Percentiles rank a stretch among this genome's conserved stretches.
These are phyloP conservation scores for Aphelocoma californica DNA, from an alignment of 2,797 vertebrate genomes.

Conservation along the genomic window DNA sequence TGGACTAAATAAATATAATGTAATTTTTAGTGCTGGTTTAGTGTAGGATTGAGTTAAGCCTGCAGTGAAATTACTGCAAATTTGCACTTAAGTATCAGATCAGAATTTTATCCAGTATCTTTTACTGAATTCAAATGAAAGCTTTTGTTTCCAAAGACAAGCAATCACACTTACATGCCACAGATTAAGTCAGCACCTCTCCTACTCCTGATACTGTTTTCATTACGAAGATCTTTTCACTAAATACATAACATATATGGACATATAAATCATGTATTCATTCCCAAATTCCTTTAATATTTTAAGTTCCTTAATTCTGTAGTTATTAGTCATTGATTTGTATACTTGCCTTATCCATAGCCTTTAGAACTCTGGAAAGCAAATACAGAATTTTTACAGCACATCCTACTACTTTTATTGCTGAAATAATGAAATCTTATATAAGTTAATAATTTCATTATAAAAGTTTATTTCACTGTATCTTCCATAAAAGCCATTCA, in stretches of 20 bases:
- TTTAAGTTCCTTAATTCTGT: neutral
- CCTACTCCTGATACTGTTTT: neutral
- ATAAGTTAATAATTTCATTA: neutral
- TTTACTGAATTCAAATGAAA: neutral
- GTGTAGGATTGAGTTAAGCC: neutral
- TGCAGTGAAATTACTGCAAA: neutral
- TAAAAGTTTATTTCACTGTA: neutral
- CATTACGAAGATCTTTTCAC: neutral
- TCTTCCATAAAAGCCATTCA: slow-evolving; percentile 25
- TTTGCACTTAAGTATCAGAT: neutral
- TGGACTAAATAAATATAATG: neutral
- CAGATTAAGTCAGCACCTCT: neutral
- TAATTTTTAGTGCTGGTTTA: neutral
- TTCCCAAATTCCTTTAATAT: neutral
- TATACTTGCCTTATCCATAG: neutral
- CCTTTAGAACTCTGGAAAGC: neutral
- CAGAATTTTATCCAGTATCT: neutral
- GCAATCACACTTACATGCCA: neutral
- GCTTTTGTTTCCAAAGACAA: neutral
- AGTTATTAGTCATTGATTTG: neutral
- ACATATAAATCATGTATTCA: neutral
- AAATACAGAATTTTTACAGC: neutral
- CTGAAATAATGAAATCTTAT: slow-evolving; percentile 5
- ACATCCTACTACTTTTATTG: neutral
- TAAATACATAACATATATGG: neutral